phyloP scores from a whole-genome alignment of 2,888 invertebrate genomes.

The Myathropa florea region DNA sequence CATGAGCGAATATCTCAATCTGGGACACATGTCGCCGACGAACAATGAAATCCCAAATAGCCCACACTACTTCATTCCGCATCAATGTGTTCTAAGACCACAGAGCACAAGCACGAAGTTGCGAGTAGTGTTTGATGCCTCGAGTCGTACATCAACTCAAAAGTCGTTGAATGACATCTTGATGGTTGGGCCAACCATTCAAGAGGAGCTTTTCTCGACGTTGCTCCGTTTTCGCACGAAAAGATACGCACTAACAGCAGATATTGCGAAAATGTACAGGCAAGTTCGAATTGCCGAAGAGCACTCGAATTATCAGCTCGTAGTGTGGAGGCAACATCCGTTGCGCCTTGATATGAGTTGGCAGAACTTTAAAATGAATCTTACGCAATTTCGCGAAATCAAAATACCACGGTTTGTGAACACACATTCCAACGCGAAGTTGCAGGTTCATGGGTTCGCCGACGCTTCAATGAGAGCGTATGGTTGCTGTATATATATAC shows the following conservation, averaged over 20 bases:
- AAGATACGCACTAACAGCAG: constrained; percentile 21
- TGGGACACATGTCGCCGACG: neutral
- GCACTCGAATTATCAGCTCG: too few species aligned
- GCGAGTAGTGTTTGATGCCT: constrained; percentile 23
- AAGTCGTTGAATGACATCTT: constrained; percentile 29
- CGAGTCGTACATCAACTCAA: neutral
- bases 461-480: neutral
- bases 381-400: constrained; percentile 19
- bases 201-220: constrained; percentile 24
- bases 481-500: too few species aligned
- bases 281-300: too few species aligned
- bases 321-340: neutral
- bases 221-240: constrained; percentile 22
- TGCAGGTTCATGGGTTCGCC: constrained; percentile 38
- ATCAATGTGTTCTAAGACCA: neutral
- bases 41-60: neutral
- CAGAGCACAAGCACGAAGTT: neutral
- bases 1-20: neutral
- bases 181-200: constrained; percentile 30
- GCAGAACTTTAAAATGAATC: constrained; percentile 21
- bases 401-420: constrained; percentile 35
- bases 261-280: constrained; percentile 27
- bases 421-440: constrained; percentile 12
- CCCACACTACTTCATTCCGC: neutral
- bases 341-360: constrained; percentile 25